phyloP scores from a whole-genome alignment of 1,140 invertebrate genomes.

The Nomia melanderi region DNA sequence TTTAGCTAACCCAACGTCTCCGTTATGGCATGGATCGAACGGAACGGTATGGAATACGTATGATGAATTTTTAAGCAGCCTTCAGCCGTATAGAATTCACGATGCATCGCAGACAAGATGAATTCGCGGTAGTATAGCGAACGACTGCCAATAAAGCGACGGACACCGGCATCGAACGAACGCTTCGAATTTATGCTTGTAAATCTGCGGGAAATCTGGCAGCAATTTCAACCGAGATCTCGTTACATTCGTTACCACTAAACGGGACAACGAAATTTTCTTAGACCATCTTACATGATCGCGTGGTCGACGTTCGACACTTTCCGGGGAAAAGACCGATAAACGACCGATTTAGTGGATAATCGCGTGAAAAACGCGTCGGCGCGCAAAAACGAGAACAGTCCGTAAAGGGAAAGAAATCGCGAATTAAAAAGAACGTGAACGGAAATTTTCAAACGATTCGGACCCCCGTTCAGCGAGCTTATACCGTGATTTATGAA shows the following conservation, averaged over 20 bases:
- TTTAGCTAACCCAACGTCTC: background rate
- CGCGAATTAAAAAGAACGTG: too few relatives aligned
- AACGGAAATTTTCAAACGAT: slow-evolving; percentile 44
- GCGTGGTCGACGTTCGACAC: too few relatives aligned
- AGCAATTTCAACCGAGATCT: too few relatives aligned
- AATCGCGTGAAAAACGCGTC: too few relatives aligned
- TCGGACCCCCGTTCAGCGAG: slow-evolving; percentile 27
- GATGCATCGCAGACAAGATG: background rate
- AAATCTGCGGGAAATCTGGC: too few relatives aligned
- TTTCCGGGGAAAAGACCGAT: too few relatives aligned
- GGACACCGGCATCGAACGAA: background rate
- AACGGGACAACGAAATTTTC: too few relatives aligned
- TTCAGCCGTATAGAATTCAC: background rate
- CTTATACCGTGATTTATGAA: slow-evolving; percentile 62
- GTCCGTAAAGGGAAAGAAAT: too few relatives aligned
- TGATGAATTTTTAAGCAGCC: slow-evolving; percentile 14
- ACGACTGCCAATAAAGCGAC: background rate
- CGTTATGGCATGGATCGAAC: slow-evolving; percentile 25
- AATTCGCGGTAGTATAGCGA: background rate
- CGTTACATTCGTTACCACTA: too few relatives aligned
- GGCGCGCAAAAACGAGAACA: too few relatives aligned
- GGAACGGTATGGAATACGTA: slow-evolving; percentile 39
- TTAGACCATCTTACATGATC: too few relatives aligned
- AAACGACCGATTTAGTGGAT: too few relatives aligned
- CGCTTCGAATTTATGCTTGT: background rate